Base-by-base conservation (phyloP, 2,113 vertebrate species). In the Pheucticus melanocephalus region DNA sequence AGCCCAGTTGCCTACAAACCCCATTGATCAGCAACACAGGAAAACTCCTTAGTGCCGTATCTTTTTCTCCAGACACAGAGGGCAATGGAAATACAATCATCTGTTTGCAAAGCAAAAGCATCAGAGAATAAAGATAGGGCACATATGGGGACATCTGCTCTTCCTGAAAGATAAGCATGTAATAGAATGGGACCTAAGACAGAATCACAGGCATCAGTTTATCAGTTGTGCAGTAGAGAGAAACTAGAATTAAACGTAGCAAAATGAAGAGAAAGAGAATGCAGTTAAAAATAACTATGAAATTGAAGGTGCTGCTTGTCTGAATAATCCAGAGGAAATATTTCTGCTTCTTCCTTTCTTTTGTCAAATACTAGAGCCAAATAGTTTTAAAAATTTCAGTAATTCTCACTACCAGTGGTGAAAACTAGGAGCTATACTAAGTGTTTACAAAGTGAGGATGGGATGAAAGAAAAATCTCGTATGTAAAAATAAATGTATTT, bases 31-130 rank as follows among this genome's bases (percentile, higher is more conserved):
- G 27, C 31, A 76, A 6, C 20, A 40, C 20, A 65, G 68, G 81
- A 95, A 88, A 95, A 82, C 54, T 91, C 73, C 73, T 90, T 86
- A 91, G 40, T 72, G 48, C 24, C 59, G 45, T 65, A 79, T 82
- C 72, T 91, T 90, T 90, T 90, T 83, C 90, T 88, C 40, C 68
- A 90, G 79, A 88, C 64, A 40, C 54, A 92, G 88, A 96, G 96
- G 96, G 79, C 95, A 92, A 65, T 66, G 48, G 96, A 95, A 96
- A 97, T 94, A 95, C 94, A 94, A 95, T 96, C 93, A 88, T 90
- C 80, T 95, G 82, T 86, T 78, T 92, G 85, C 79, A 90, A 90
- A 90, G 93, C 92, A 92, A 93, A 92, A 93, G 25, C 85, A 84
- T 64, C 76, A 95, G 88, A 81, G 72, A 60, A 88, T 75, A 93